Base-by-base conservation (phyloP, 2,888 invertebrate species). In the Morpho deidamia region DNA sequence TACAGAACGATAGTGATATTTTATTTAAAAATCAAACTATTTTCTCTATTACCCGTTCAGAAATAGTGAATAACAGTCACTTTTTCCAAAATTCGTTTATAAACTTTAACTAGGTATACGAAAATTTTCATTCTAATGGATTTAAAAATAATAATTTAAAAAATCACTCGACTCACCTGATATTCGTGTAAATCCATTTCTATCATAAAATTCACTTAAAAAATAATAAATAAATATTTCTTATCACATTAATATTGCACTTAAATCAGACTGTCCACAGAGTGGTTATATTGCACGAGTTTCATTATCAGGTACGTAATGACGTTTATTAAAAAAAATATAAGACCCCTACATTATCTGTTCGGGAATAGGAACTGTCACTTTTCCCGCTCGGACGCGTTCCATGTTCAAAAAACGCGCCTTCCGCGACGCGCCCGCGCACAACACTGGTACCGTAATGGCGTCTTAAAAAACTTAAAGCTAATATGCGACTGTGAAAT, bases 131-230 rank as follows among this genome's bases (percentile, higher is more conserved):
- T n/a, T n/a, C n/a, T n/a, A n/a, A n/a, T n/a, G n/a, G n/a, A n/a
- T n/a, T n/a, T n/a, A n/a, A n/a, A n/a, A n/a, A n/a, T n/a, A n/a
- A n/a, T n/a, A n/a, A n/a, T n/a, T n/a, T n/a, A n/a, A 23, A 12
- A 12, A 40, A 8, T 8, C 7, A 8, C 7, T 12, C 8, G n/a
- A 12, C 1, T 7, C 1, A 48, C 32, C 7, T 32, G 12, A 11
- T 88, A 89, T 62, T 89, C 88, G 50, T 77, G 82, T 57, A 86
- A 76, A 81, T 89, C 88, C 88, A 89, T 69, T 68, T 69, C 43
- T 58, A 63, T 60, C 63, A 59, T 56, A 60, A 59, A 62, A 61
- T 55, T 62, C 64, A 66, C 61, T 64, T 61, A 64, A 66, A 42
- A n/a, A 49, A 42, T 42, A 49, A 42, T 69, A 71, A 64, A 65